Evolutionary conservation across 1,140 invertebrate species (phyloP).

Genomic region (Lasaia peninsularis): DNA sequence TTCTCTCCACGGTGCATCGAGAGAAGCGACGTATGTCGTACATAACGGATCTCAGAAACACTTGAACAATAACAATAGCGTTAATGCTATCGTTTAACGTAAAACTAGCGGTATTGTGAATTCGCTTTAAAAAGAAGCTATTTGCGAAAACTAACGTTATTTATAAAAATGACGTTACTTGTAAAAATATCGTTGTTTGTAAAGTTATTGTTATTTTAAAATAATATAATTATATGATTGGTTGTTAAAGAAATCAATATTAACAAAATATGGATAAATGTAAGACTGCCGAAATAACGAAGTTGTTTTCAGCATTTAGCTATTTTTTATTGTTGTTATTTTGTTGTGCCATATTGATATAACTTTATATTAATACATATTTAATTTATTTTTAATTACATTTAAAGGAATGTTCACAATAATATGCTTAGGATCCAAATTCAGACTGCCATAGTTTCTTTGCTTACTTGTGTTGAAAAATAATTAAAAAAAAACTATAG

Average conservation of each 20-base stretch:
- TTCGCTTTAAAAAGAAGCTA: background rate
- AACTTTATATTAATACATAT: too few species aligned
- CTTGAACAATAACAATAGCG: conserved; percentile 53
- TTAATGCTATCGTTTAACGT: conserved; percentile 27
- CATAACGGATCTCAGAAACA: conserved; percentile 57
- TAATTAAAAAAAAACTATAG: too few species aligned
- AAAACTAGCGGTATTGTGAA: background rate
- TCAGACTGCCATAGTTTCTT: too few species aligned
- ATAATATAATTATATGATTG: background rate
- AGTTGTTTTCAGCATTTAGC: conserved; percentile 1
- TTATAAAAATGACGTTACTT: background rate
- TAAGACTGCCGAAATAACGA: background rate
- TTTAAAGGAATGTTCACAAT: too few species aligned
- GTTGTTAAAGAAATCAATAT: background rate
- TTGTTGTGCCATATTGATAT: background rate
- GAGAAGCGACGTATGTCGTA: conserved; percentile 42
- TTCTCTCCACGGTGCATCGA: conserved; percentile 44
- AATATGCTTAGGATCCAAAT: too few species aligned
- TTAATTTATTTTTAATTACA: too few species aligned
- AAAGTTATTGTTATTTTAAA: background rate
- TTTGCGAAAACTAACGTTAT: background rate
- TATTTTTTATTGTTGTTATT: background rate
- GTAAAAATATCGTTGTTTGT: background rate
- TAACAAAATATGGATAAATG: background rate
- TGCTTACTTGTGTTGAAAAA: too few species aligned